These are phyloP conservation scores for Mythimna loreyi DNA, from an alignment of 2,888 invertebrate genomes.

Conservation along the genomic window DNA sequence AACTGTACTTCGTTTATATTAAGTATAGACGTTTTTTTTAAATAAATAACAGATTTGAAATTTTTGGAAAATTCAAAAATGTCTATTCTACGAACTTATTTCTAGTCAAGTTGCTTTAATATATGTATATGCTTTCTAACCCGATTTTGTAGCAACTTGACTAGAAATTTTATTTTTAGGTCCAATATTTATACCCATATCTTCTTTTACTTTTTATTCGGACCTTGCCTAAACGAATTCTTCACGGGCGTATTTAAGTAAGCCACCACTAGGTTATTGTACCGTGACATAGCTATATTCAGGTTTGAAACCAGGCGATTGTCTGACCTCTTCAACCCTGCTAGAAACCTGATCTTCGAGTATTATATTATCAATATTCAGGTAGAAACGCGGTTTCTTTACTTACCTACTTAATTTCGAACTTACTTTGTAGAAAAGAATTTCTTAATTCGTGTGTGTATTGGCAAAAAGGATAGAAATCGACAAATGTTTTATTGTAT, in stretches of 20 bases:
- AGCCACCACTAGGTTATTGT: constrained; percentile 27
- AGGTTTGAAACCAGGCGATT: constrained; percentile 44
- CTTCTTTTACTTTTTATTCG: background rate
- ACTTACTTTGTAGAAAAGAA: constrained; percentile 5
- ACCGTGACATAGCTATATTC: constrained; percentile 36
- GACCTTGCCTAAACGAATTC: constrained; percentile 2
- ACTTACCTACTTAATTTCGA: constrained; percentile 17
- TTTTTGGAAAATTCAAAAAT: no score
- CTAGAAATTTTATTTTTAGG: background rate
- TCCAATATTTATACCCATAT: background rate
- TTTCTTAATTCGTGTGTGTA: constrained; percentile 10
- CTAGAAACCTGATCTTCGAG: constrained; percentile 44
- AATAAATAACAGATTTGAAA: no score
- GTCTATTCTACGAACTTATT: no score
- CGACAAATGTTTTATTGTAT: background rate
- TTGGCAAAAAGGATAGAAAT: background rate
- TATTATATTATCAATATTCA: constrained; percentile 37
- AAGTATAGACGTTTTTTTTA: no score
- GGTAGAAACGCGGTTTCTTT: constrained; percentile 25
- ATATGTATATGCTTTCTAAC: no score
- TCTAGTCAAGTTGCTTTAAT: no score
- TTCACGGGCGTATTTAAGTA: constrained; percentile 18
- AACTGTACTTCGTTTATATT: no score
- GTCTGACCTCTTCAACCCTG: constrained; percentile 55
- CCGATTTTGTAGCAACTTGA: background rate